A percentile compares a stretch with the other conserved stretches of the same genome.
Evolutionary conservation across 1,140 invertebrate species (phyloP).

Genomic region (Drosophila grimshawi): DNA sequence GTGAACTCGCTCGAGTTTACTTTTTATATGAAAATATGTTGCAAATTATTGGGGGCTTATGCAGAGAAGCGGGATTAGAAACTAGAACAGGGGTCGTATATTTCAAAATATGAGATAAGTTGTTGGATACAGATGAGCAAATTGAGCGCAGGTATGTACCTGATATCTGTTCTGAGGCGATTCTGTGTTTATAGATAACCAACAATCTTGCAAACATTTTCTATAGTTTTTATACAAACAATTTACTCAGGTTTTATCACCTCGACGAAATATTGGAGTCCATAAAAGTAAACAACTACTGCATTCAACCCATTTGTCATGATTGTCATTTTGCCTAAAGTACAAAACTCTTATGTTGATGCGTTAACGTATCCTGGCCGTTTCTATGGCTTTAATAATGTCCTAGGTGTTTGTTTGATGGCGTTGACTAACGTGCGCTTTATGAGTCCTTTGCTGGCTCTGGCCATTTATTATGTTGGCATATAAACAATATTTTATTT

Average conservation of each 20-base stretch:
- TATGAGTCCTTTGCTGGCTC: conserved; percentile 71
- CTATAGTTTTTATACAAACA: not conserved
- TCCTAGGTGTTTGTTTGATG: conserved; percentile 54
- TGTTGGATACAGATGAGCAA: not conserved
- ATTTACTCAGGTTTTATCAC: not conserved
- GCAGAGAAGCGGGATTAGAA: not conserved
- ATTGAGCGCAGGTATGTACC: not conserved
- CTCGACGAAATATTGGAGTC: not conserved
- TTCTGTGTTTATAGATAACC: not conserved
- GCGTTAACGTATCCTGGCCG: not conserved
- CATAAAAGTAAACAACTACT: conserved; percentile 13
- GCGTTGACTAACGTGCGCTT: conserved; percentile 59
- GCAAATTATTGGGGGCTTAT: not conserved
- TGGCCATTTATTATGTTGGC: conserved; percentile 81
- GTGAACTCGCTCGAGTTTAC: conserved; percentile 1
- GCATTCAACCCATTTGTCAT: conserved; percentile 62
- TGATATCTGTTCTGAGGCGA: not conserved
- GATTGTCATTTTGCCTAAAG: conserved; percentile 63
- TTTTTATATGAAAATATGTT: conserved; percentile 6
- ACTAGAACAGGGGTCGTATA: not conserved
- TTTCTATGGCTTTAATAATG: conserved; percentile 32
- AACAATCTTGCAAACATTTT: not conserved
- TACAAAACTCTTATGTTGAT: conserved; percentile 41
- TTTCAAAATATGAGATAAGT: not conserved
- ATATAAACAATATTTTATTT: conserved; percentile 83